Base-by-base conservation (phyloP, 2,888 invertebrate species). In the Trissolcus japonicus region DNA sequence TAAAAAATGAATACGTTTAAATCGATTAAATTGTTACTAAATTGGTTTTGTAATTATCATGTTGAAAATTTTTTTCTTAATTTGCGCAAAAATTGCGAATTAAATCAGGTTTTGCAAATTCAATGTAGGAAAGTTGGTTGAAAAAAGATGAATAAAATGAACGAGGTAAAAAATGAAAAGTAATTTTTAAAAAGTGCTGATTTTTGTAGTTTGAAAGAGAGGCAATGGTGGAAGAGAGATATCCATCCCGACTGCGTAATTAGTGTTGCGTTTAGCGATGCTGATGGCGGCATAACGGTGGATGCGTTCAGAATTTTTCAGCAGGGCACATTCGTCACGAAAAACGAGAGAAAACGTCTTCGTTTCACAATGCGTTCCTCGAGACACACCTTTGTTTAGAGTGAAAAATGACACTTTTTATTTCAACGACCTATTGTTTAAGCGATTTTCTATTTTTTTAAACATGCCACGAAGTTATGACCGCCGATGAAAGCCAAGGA, bases 351-450 rank as follows among this genome's bases (percentile, higher is more conserved):
- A n/a, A 50, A 61, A 40, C 50, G 53, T 50, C 53, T 48, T 62
- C 53, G 62, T 62, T 62, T 62, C 25, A 41, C 14, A 53, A 62
- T 53, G 41, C 62, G 21, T 41, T 48, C 50, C 21, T 13, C 35
- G 16, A 55, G 63, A 41, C 63, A 54, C 63, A 63, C 55, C 63
- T 63, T 13, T 54, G 53, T 63, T 17, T 63, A 51, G 43, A 55
- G 14, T 43, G 14, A 63, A 63, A 48, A 60, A 60, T 4, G 62
- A 6, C 25, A 60, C 53, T 41, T 62, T 62, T 62, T 59, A 25
- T 59, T 25, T 17, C 25, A 62, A 62, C 62, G 41, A 53, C 41
- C 62, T 25, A 62, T 62, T 62, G 53, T 62, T 19, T 29, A n/a
- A 41, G 51, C 46, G 63, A 43, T 55, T 29, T 29, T 29, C 43